Percentiles rank a stretch among this genome's conserved stretches.
These are phyloP conservation scores for Pitta sordida DNA, from an alignment of 2,113 vertebrate species.

Conservation along the genomic window DNA sequence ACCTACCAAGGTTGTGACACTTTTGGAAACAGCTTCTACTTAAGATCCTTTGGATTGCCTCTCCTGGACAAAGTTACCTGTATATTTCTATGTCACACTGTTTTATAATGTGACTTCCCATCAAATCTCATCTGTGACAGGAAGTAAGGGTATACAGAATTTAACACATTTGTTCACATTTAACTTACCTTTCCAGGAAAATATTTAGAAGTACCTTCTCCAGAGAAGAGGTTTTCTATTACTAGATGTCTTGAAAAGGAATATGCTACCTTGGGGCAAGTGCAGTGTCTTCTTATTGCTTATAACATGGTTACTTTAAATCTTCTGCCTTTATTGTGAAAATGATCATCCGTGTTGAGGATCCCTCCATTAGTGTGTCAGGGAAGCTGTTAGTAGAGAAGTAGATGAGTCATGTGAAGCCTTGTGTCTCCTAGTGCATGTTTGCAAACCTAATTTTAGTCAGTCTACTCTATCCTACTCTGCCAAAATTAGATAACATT, in stretches of 20 bases:
- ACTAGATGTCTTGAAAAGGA: slow-evolving; percentile 12
- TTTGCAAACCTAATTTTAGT: slow-evolving; percentile 64
- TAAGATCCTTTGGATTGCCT: neutral
- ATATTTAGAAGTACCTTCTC: neutral
- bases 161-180: neutral
- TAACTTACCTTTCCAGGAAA: slow-evolving; percentile 21
- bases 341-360: neutral
- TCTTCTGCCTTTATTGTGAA: slow-evolving; percentile 35
- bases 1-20: neutral
- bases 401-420: slow-evolving; percentile 50
- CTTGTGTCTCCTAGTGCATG: slow-evolving; percentile 25
- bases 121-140: neutral
- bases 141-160: neutral
- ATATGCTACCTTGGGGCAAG: neutral
- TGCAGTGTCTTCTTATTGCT: neutral
- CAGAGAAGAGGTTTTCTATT: slow-evolving; percentile 10
- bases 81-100: neutral
- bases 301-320: neutral
- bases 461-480: slow-evolving; percentile 19
- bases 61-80: neutral
- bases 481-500: slow-evolving; percentile 49
- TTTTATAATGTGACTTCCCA: neutral
- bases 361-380: slow-evolving; percentile 12
- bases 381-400: neutral
- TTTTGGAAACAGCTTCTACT: neutral